A percentile compares a stretch with the other conserved stretches of the same genome.
Evolutionary conservation across 2,113 vertebrate genomes (phyloP).

Genomic region (Prietella phreatophila): DNA sequence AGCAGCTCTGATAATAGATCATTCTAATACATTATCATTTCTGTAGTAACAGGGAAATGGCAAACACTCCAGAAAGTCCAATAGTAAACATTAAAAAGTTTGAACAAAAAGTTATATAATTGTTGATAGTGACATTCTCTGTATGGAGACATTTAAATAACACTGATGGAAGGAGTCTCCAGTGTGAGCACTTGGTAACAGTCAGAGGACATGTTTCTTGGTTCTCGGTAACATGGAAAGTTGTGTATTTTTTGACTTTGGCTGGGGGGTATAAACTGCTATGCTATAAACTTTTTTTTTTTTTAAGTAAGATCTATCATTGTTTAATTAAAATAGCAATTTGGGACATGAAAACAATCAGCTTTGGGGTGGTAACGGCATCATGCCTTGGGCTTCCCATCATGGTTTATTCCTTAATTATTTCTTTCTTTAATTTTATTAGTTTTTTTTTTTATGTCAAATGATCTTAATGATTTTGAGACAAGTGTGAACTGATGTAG

Average conservation of each 20-base stretch:
- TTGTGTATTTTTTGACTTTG: background rate
- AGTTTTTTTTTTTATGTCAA: background rate
- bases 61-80: background rate
- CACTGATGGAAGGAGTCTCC: background rate
- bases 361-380: no score
- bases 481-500: background rate
- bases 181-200: background rate
- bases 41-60: background rate
- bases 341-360: no score
- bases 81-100: background rate
- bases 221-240: background rate
- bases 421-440: conserved; percentile 1
- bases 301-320: no score
- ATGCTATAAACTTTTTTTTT: no score
- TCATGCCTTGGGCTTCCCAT: no score
- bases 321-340: no score
- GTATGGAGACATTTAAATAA: background rate
- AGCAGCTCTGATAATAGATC: background rate
- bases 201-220: background rate
- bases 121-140: background rate
- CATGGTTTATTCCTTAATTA: background rate
- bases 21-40: background rate
- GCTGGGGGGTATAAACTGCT: no score
- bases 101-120: background rate
- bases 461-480: background rate